phyloP scores from a whole-genome alignment of 2,797 vertebrate genomes.

The Labeo calbasu region DNA sequence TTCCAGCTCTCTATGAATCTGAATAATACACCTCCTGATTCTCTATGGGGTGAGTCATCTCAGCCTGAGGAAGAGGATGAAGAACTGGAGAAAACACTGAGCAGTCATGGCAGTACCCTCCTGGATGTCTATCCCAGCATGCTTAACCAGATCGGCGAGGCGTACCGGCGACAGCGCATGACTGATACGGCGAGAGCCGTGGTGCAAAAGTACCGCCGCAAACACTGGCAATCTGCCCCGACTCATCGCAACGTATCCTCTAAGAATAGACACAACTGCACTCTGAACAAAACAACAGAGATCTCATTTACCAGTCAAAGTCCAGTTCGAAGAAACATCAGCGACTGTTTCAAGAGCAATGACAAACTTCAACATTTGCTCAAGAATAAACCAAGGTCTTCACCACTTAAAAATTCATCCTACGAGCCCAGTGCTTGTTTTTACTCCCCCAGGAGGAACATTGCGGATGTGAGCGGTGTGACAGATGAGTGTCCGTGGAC shows the following conservation, averaged over 20 bases:
- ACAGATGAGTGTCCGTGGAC: conserved; percentile 29
- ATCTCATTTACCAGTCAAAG: not conserved
- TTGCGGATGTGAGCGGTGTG: not conserved
- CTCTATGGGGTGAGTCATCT: conserved; percentile 20
- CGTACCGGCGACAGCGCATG: conserved; percentile 63
- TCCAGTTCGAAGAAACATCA: not conserved
- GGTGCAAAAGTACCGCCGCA: conserved; percentile 71
- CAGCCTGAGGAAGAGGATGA: conserved; percentile 73
- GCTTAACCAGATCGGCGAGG: conserved; percentile 70
- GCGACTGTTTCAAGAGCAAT: not conserved
- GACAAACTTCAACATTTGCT: conserved; percentile 11
- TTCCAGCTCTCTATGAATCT: conserved; percentile 46
- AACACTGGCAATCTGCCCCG: conserved; percentile 50
- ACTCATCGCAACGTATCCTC: not conserved
- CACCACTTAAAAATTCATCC: not conserved
- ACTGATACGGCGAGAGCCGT: conserved; percentile 63
- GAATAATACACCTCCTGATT: conserved; percentile 49
- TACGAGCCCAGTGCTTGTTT: conserved; percentile 45
- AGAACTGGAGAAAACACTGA: conserved; percentile 72
- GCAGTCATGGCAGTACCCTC: conserved; percentile 65
- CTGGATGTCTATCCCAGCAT: conserved; percentile 76
- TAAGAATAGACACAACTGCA: not conserved
- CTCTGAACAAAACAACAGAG: conserved; percentile 18
- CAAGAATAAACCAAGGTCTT: conserved; percentile 34
- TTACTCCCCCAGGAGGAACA: conserved; percentile 55